Base-by-base conservation (phyloP, 2,888 invertebrate species). In the Creontiades dilutus region DNA sequence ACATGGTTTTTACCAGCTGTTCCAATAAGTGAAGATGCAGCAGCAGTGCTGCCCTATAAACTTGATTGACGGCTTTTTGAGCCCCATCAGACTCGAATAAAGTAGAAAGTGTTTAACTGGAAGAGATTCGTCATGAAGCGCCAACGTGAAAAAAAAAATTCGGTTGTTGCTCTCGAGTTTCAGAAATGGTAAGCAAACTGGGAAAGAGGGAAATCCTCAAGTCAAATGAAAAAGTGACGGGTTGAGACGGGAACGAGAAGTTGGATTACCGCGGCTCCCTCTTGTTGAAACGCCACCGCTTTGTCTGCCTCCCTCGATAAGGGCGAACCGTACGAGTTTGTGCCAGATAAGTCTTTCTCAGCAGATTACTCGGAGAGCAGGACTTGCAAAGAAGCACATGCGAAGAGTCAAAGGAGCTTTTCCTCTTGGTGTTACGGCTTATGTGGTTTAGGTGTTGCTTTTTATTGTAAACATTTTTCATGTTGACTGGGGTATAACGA, bases 291-390 rank as follows among this genome's bases (percentile, higher is more conserved):
- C 78, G 19, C 75, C 28, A 23, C 78, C 47, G 46, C 78, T 80
- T 47, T 47, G 78, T 80, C 78, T 80, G 46, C 78, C 37, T 13
- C 23, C 68, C 68, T 68, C 78, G 78, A 80, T 80, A 80, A 80
- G 78, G 68, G 68, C 23, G 9, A 13, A 19, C 12, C 28, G 37
- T 57, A 57, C 27, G 85, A 85, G 57, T 85, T 85, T 52, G 61
- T 85, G 61, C 61, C 27, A 85, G 85, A 85, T 85, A 85, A 85
- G 85, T 57, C 85, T 85, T 57, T 37, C 28, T 28, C 55, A 57
- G 85, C 85, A 55, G 85, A 85, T 85, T 85, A 85, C 85, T 82
- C 68, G 37, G 37, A 68, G 23, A 19, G 68, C 68, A 23, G 23
- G 68, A 68, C 68, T 68, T 68, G 68, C 68, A 68, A 68, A 68